Evolutionary conservation across 2,888 invertebrate species (phyloP).

Genomic region (Lacanobia oleracea): DNA sequence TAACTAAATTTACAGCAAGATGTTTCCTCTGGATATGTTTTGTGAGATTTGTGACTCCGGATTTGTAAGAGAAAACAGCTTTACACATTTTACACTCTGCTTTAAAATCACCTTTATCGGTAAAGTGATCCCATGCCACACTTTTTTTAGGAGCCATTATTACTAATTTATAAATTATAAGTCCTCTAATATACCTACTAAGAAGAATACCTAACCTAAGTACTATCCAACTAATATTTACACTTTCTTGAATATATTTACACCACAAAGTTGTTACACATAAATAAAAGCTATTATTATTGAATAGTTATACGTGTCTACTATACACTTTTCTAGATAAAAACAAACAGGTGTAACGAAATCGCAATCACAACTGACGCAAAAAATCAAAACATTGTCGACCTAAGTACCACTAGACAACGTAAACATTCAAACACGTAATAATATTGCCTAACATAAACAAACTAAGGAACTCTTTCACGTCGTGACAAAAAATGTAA

Average conservation of each 20-base stretch:
- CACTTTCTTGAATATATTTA: constrained; percentile 2
- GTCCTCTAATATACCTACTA: background rate
- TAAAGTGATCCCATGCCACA: constrained; percentile 55
- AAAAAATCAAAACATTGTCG: constrained; percentile 2
- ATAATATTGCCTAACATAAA: too few species aligned
- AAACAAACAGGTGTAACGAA: too few species aligned
- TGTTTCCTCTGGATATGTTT: constrained; percentile 48
- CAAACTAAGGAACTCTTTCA: background rate
- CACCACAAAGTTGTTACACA: background rate
- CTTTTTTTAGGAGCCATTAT: constrained; percentile 49
- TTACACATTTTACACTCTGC: constrained; percentile 53
- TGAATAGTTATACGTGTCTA: background rate
- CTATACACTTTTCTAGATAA: too few species aligned
- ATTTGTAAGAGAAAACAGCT: constrained; percentile 30
- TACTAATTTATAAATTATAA: constrained; percentile 12
- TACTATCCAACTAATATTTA: background rate
- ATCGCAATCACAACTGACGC: background rate
- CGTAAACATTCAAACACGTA: background rate
- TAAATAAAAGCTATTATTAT: constrained; percentile 3
- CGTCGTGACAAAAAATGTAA: background rate
- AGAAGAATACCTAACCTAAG: background rate
- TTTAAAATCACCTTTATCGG: constrained; percentile 41
- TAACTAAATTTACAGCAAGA: constrained; percentile 41
- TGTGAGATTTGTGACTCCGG: constrained; percentile 35
- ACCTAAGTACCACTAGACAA: constrained; percentile 2